Percentiles rank a stretch among this genome's conserved stretches.
phyloP scores from a whole-genome alignment of 2,113 vertebrate genomes.

The Indri indri region DNA sequence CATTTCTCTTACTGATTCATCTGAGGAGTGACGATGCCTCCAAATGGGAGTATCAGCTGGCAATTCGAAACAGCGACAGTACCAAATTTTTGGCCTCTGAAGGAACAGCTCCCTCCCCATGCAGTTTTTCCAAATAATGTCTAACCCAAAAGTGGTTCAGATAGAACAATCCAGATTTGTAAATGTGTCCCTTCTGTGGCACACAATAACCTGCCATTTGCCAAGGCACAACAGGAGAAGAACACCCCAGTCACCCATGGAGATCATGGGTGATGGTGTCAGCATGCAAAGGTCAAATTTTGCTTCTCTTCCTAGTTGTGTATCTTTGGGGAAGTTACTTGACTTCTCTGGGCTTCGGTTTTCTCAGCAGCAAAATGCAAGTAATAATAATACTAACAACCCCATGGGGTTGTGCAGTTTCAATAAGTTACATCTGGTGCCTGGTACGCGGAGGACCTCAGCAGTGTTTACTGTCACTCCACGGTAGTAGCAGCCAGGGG shows the following conservation, averaged over 20 bases:
- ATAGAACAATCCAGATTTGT: background rate
- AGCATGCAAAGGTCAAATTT: background rate
- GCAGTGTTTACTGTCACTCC: too few species aligned
- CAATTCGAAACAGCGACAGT: background rate
- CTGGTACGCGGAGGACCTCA: rapidly evolving
- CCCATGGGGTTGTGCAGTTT: too few species aligned
- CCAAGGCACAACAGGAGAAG: background rate
- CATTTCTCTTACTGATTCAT: background rate
- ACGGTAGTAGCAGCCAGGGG: rapidly evolving
- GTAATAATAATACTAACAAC: background rate
- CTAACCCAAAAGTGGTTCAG: background rate
- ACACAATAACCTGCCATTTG: background rate
- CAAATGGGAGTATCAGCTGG: background rate
- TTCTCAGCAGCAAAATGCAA: background rate
- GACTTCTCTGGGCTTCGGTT: background rate
- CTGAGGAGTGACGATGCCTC: background rate
- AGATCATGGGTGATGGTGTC: rapidly evolving
- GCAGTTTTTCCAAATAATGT: background rate
- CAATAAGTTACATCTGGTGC: rapidly evolving
- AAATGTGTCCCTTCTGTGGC: background rate
- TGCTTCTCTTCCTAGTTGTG: background rate
- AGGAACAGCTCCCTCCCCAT: background rate
- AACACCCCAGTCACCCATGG: too few species aligned
- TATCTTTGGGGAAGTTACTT: background rate
- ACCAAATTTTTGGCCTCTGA: background rate